Percentiles rank a stretch among this genome's conserved stretches.
These are phyloP conservation scores for Leptocoma aspasia DNA, from an alignment of 2,113 vertebrate genomes.

Conservation along the genomic window DNA sequence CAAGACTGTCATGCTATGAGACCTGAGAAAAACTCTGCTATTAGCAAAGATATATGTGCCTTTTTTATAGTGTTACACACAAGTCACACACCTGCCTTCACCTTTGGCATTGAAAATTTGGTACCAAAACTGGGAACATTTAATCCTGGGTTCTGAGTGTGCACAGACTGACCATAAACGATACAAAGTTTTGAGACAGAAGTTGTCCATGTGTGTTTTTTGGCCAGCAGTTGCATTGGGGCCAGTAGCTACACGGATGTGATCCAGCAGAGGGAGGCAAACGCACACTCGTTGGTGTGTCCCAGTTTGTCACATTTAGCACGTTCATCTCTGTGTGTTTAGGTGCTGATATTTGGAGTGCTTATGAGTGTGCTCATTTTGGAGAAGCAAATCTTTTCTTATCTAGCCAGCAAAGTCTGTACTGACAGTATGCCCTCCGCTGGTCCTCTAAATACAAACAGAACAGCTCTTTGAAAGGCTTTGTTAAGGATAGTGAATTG, in stretches of 20 bases:
- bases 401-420: not conserved
- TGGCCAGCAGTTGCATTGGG: not conserved
- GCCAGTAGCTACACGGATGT: not conserved
- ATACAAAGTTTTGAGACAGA: not conserved
- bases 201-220: not conserved
- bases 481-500: not conserved
- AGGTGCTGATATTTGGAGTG: not conserved
- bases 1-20: not conserved
- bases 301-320: not conserved
- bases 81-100: not conserved
- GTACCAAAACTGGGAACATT: not conserved
- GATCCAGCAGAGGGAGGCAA: conserved; percentile 48
- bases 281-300: not conserved
- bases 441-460: not conserved
- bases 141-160: not conserved
- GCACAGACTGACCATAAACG: not conserved
- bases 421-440: not conserved
- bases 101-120: not conserved
- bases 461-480: not conserved
- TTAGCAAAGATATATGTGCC: not conserved
- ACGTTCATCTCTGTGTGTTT: not conserved
- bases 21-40: not conserved
- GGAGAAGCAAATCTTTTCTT: not conserved
- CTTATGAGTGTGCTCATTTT: not conserved
- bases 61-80: not conserved